phyloP scores from a whole-genome alignment of 2,888 invertebrate genomes.

The Trachelus troglodyta region DNA sequence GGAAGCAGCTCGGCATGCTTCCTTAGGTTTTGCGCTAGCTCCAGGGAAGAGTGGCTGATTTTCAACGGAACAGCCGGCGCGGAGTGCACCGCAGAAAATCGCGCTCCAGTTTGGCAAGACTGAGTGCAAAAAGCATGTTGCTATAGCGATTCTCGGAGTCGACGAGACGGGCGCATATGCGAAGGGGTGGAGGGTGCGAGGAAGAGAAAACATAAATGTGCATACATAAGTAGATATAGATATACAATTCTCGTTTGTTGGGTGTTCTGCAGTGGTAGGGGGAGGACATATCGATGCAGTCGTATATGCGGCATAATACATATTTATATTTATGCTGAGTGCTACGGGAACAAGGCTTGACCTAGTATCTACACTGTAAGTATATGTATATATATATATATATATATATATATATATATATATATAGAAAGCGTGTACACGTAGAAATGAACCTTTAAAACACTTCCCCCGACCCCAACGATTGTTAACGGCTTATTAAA shows the following conservation, averaged over 20 bases:
- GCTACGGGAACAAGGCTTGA: constrained; percentile 18
- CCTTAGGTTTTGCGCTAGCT: background rate
- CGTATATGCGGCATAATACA: constrained; percentile 11
- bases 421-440: background rate
- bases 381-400: background rate
- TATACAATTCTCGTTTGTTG: background rate
- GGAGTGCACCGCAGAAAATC: constrained; percentile 1
- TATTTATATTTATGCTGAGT: constrained; percentile 27
- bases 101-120: constrained; percentile 3
- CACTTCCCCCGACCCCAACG: background rate
- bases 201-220: background rate
- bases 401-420: too few species aligned
- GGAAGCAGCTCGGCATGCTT: background rate
- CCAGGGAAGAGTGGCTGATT: background rate
- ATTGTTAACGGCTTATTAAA: constrained; percentile 12
- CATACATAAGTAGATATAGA: background rate
- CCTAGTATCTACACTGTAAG: constrained; percentile 17
- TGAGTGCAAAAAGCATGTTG: background rate
- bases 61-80: background rate
- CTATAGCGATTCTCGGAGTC: background rate
- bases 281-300: background rate
- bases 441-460: background rate
- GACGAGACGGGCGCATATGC: background rate
- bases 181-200: too few species aligned
- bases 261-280: background rate